A percentile compares a stretch with the other conserved stretches of the same genome.
Conservation (phyloP, 2,888 invertebrate genomes). For the Euspilapteryx auroguttella region DNA sequence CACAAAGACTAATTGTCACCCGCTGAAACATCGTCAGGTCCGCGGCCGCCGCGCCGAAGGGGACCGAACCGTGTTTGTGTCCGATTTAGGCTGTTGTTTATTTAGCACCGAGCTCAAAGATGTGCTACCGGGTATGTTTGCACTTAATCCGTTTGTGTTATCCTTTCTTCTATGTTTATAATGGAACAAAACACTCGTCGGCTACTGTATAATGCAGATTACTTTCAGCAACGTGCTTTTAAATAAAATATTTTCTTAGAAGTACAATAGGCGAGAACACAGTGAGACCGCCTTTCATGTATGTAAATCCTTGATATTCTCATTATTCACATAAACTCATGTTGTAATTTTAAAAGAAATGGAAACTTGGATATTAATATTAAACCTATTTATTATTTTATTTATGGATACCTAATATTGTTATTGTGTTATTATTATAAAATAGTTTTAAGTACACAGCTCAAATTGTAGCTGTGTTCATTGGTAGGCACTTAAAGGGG, state of each 20-base stretch:
- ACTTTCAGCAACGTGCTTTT: conserved; percentile 8
- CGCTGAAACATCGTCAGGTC: conserved; percentile 8
- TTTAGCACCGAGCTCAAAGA: conserved; percentile 17
- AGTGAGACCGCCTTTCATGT: too few species aligned
- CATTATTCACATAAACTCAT: too few species aligned
- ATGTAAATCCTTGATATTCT: too few species aligned
- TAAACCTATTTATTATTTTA: too few species aligned
- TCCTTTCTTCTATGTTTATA: conserved; percentile 30
- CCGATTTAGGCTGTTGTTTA: conserved; percentile 43
- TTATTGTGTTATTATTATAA: too few species aligned
- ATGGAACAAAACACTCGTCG: conserved; percentile 19
- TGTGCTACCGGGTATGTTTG: conserved; percentile 41
- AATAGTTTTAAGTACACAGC: too few species aligned
- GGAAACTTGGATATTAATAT: background rate
- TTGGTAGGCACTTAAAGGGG: conserved; percentile 1
- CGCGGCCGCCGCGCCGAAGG: conserved; percentile 17
- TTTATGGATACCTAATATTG: too few species aligned
- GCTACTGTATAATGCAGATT: conserved; percentile 13
- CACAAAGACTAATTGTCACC: background rate
- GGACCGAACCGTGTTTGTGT: conserved; percentile 46
- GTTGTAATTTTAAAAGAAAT: background rate
- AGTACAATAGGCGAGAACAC: too few species aligned
- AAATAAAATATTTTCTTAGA: too few species aligned
- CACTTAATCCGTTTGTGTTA: conserved; percentile 50
- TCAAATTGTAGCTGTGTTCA: background rate